A percentile compares a stretch with the other conserved stretches of the same genome.
phyloP scores from a whole-genome alignment of 1,140 invertebrate species.

The Anadara kagoshimensis region DNA sequence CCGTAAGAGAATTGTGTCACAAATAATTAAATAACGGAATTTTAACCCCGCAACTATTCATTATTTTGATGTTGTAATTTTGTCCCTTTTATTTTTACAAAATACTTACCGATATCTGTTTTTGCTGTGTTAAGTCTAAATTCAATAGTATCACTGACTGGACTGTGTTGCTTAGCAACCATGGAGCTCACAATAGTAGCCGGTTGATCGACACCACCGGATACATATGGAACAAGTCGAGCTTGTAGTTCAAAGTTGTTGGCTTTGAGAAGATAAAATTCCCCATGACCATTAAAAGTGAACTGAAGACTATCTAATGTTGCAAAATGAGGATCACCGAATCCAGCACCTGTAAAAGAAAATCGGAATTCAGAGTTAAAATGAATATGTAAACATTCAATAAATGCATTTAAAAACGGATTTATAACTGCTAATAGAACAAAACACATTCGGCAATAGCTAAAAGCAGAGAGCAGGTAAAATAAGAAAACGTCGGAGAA shows the following conservation, averaged over 20 bases:
- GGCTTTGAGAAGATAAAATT: conserved; percentile 23
- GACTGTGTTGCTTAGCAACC: conserved; percentile 9
- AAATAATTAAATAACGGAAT: no score
- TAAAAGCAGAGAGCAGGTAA: no score
- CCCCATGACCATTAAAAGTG: conserved; percentile 36
- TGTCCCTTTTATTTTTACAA: neutral
- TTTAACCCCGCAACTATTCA: no score
- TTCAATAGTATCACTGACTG: conserved; percentile 27
- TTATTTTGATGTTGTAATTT: no score
- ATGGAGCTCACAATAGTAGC: conserved; percentile 27
- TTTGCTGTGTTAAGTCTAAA: conserved; percentile 25
- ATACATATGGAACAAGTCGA: neutral
- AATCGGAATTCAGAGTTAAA: neutral
- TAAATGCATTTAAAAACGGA: no score
- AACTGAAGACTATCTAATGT: conserved; percentile 29
- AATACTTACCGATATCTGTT: conserved; percentile 6
- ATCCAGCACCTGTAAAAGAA: conserved; percentile 6
- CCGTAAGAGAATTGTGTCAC: no score
- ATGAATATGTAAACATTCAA: no score
- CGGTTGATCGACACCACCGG: neutral
- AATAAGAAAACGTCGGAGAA: no score
- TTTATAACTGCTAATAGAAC: no score
- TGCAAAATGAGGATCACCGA: conserved; percentile 35
- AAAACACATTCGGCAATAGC: no score
- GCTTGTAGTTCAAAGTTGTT: conserved; percentile 21